Conservation (phyloP, 2,113 vertebrate genomes). For the Dipodomys ordii region DNA sequence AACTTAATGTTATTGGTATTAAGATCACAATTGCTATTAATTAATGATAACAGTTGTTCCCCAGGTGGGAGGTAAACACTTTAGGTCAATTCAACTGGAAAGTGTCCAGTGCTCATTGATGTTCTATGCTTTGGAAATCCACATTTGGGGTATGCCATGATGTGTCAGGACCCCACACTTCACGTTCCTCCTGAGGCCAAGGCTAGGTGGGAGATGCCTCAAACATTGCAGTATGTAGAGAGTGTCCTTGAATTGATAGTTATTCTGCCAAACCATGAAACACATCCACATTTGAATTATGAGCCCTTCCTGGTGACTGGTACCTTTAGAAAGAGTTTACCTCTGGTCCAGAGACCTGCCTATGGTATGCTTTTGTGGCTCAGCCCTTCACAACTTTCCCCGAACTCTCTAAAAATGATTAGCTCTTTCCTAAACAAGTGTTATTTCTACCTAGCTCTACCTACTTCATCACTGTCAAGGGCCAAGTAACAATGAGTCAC, state of each 20-base stretch:
- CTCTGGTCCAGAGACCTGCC: not conserved
- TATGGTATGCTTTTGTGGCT: fast-evolving
- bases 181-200: not conserved
- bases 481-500: not conserved
- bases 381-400: not conserved
- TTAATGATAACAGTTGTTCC: not conserved
- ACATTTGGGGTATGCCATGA: not conserved
- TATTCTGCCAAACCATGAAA: not conserved
- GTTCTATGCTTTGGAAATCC: not conserved
- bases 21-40: not conserved
- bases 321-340: not conserved
- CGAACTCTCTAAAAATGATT: fast-evolving
- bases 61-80: too few species aligned
- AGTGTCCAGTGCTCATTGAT: not conserved
- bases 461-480: not conserved
- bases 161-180: not conserved
- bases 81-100: not conserved
- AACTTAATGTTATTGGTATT: not conserved
- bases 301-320: fast-evolving
- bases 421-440: not conserved
- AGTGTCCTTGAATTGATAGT: not conserved
- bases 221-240: not conserved
- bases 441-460: not conserved
- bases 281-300: not conserved
- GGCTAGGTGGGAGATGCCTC: not conserved